A percentile compares a stretch with the other conserved stretches of the same genome.
These are phyloP conservation scores for Cossypha heuglini DNA, from an alignment of 2,797 vertebrate genomes.

Conservation along the genomic window DNA sequence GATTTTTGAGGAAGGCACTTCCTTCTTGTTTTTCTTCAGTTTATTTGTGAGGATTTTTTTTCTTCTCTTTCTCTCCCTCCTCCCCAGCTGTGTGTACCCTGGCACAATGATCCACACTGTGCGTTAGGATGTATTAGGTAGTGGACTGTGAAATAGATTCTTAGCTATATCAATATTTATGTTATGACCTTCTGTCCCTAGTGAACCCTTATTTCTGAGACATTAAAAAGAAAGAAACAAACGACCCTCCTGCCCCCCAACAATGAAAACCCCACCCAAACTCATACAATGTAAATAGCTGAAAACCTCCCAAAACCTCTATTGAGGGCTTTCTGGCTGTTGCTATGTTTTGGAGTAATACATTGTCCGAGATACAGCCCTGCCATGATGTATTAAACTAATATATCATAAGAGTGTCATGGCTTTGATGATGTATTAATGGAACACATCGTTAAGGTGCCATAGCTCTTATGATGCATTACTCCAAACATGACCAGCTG, in stretches of 20 bases:
- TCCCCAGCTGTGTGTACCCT: not conserved
- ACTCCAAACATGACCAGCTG: conserved; percentile 54
- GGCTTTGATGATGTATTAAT: conserved; percentile 74
- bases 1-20: not conserved
- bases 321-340: conserved; percentile 66
- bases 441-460: conserved; percentile 68
- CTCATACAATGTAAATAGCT: conserved; percentile 24
- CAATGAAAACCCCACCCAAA: not conserved
- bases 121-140: not conserved
- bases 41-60: not conserved
- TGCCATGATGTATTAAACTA: conserved; percentile 65
- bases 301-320: conserved; percentile 51
- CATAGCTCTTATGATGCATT: conserved; percentile 69
- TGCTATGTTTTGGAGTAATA: conserved; percentile 67
- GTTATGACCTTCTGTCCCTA: not conserved
- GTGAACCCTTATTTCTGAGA: not conserved
- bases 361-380: conserved; percentile 47
- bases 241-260: fast-evolving
- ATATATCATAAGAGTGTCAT: conserved; percentile 67
- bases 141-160: not conserved
- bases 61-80: not conserved
- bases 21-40: not conserved
- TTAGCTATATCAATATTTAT: not conserved
- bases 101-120: not conserved
- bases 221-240: not conserved